Conservation (phyloP, 2,888 invertebrate species). For the Rotaria socialis region DNA sequence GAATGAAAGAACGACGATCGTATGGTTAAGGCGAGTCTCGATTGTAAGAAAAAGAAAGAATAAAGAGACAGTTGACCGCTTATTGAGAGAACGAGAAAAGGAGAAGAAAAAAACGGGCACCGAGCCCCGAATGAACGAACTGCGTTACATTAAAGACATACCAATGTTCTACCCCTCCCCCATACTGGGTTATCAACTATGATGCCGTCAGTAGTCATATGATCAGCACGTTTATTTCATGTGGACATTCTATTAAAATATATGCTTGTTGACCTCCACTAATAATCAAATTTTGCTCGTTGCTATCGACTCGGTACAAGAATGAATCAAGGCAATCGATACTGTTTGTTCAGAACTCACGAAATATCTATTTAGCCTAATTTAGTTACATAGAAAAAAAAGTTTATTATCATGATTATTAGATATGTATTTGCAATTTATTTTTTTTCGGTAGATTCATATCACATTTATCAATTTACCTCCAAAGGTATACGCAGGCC, state of each 20-base stretch:
- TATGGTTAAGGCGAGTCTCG: background rate
- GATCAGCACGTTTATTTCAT: background rate
- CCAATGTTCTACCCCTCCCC: background rate
- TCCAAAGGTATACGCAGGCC: no score
- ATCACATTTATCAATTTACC: no score
- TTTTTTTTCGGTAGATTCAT: no score
- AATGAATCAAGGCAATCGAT: no score
- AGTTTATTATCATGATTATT: no score
- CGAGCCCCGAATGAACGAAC: background rate
- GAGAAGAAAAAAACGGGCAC: background rate
- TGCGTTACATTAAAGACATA: background rate
- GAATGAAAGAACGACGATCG: background rate
- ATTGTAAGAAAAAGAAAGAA: background rate
- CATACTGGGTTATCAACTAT: background rate
- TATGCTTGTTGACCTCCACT: background rate
- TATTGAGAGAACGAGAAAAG: background rate
- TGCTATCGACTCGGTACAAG: no score
- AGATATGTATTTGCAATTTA: no score
- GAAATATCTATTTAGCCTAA: no score
- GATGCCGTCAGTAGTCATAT: background rate
- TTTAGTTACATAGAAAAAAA: no score
- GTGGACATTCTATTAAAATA: background rate
- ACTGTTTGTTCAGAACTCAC: no score
- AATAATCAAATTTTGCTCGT: background rate
- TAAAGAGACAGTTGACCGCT: background rate